phyloP scores from a whole-genome alignment of 64 coral and sea anemone genomes.

The Stichodactyla helianthus region DNA sequence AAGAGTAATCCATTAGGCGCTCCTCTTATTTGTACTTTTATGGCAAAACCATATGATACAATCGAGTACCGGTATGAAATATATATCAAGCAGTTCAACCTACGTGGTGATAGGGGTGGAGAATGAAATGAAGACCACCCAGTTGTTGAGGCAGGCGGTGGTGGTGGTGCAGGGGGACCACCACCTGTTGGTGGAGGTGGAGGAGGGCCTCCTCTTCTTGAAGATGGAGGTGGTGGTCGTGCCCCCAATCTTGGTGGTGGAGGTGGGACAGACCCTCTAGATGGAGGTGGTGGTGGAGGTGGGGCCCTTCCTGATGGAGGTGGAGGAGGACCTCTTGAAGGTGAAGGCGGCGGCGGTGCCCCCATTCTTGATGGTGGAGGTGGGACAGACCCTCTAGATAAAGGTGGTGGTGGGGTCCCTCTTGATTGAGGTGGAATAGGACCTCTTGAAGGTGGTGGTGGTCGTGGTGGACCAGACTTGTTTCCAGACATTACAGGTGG shows the following conservation, averaged over 20 bases:
- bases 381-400: slow-evolving; percentile 49
- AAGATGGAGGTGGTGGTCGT: slow-evolving; percentile 67
- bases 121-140: too few relatives aligned
- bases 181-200: slow-evolving; percentile 32
- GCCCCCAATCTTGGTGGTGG: slow-evolving; percentile 64
- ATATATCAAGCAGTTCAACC: too few relatives aligned
- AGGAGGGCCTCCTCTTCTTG: background rate
- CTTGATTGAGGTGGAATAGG: slow-evolving; percentile 74
- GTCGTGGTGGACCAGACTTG: background rate
- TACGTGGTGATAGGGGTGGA: too few relatives aligned
- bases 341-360: slow-evolving; percentile 40
- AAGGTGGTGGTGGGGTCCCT: slow-evolving; percentile 70
- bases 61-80: too few relatives aligned
- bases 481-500: slow-evolving; percentile 20
- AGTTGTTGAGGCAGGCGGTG: slow-evolving; percentile 33
- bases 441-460: slow-evolving; percentile 60
- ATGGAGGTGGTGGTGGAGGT: slow-evolving; percentile 65
- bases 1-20: too few relatives aligned
- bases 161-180: slow-evolving; percentile 37
- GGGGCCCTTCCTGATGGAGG: slow-evolving; percentile 59
- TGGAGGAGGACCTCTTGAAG: slow-evolving; percentile 60
- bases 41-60: too few relatives aligned
- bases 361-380: slow-evolving; percentile 73
- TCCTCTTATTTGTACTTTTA: too few relatives aligned
- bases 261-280: slow-evolving; percentile 57